These are phyloP conservation scores for Autographa gamma DNA, from an alignment of 2,888 invertebrate genomes.

Conservation along the genomic window DNA sequence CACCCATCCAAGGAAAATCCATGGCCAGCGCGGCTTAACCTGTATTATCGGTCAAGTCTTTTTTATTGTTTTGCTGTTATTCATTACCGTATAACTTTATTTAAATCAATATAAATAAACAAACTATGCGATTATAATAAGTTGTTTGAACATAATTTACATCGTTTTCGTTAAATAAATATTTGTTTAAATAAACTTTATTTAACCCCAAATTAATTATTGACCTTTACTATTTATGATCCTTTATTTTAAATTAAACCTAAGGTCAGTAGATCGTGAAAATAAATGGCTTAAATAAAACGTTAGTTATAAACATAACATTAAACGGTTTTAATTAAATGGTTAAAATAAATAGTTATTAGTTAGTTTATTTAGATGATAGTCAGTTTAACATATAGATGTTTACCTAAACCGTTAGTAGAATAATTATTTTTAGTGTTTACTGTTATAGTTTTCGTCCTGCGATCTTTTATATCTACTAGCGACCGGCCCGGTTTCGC, in stretches of 20 bases:
- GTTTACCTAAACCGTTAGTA: not conserved
- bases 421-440: not conserved
- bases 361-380: not conserved
- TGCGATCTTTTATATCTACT: too few relatives aligned
- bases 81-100: slow-evolving; percentile 14
- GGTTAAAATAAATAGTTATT: not conserved
- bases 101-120: not conserved
- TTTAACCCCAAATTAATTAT: too few relatives aligned
- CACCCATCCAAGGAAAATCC: too few relatives aligned
- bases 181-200: too few relatives aligned
- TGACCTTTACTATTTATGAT: not conserved
- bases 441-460: not conserved
- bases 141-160: too few relatives aligned
- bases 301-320: not conserved
- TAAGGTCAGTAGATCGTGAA: not conserved
- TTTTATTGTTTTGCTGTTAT: too few relatives aligned
- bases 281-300: not conserved
- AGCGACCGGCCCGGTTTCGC: too few relatives aligned
- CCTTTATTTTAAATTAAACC: not conserved
- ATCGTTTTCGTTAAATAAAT: too few relatives aligned
- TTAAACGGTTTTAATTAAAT: slow-evolving; percentile 1
- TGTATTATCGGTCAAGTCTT: too few relatives aligned
- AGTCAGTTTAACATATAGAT: not conserved
- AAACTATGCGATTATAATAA: not conserved
- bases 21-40: too few relatives aligned